phyloP scores from a whole-genome alignment of 1,140 invertebrate species.

The Melipona quadrifasciata region DNA sequence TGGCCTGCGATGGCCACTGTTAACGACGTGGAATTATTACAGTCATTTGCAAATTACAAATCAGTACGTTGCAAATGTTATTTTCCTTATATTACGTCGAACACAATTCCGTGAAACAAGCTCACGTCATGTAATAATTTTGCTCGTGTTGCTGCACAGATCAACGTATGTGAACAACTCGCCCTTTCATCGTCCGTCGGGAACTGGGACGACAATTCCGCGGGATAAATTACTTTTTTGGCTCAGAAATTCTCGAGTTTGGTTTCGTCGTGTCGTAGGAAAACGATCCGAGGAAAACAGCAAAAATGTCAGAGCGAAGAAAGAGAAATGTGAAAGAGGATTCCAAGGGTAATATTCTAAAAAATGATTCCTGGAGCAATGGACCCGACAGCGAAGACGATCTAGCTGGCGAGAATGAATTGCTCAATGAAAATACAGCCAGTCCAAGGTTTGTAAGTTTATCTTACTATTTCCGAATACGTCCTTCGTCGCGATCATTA shows the following conservation, averaged over 20 bases:
- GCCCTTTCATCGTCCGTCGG: slow-evolving; percentile 25
- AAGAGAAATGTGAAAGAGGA: slow-evolving; percentile 14
- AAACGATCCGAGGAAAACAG: neutral
- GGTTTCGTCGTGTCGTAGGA: neutral
- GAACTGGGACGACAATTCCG: slow-evolving; percentile 42
- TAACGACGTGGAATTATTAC: slow-evolving; percentile 4
- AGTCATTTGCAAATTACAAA: neutral
- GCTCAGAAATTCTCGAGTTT: neutral
- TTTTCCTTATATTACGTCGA: neutral
- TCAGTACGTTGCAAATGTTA: slow-evolving; percentile 26
- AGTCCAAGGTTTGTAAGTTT: slow-evolving; percentile 53
- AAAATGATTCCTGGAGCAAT: slow-evolving; percentile 64
- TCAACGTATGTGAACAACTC: slow-evolving; percentile 56
- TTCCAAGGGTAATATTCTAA: slow-evolving; percentile 53
- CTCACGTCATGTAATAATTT: slow-evolving; percentile 10
- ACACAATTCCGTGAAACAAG: too few species aligned
- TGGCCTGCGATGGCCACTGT: slow-evolving; percentile 50
- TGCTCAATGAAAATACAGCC: slow-evolving; percentile 40
- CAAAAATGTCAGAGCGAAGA: slow-evolving; percentile 21
- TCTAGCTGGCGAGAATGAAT: slow-evolving; percentile 44
- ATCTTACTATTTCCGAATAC: slow-evolving; percentile 13
- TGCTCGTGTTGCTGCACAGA: slow-evolving; percentile 15
- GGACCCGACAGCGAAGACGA: slow-evolving; percentile 60
- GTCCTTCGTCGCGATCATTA: neutral
- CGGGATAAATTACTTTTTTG: slow-evolving; percentile 26